Evolutionary conservation across 2,888 invertebrate species (phyloP).

Genomic region (Drosophila infuscata): DNA sequence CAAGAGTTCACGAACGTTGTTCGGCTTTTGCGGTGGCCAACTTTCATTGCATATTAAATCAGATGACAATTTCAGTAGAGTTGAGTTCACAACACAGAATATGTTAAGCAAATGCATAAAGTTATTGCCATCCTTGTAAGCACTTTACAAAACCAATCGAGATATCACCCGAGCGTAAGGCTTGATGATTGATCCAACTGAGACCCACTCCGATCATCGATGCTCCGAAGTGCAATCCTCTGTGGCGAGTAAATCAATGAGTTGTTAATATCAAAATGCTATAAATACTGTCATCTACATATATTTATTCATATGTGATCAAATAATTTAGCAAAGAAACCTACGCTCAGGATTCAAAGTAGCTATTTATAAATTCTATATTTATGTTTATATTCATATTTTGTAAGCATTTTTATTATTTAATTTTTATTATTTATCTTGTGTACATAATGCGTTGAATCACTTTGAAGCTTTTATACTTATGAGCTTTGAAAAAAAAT

Average conservation of each 20-base stretch:
- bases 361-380: not conserved
- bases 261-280: no score
- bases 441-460: not conserved
- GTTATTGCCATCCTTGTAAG: not conserved
- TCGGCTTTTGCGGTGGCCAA: conserved; percentile 1
- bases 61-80: conserved; percentile 21
- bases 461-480: not conserved
- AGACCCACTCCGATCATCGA: conserved; percentile 58
- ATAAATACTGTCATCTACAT: not conserved
- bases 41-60: conserved; percentile 55
- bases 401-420: not conserved
- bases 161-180: conserved; percentile 41
- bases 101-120: not conserved
- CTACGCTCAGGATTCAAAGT: not conserved
- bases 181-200: conserved; percentile 53
- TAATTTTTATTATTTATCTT: not conserved
- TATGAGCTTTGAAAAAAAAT: not conserved
- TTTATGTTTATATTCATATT: not conserved
- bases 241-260: conserved; percentile 22
- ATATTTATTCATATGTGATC: not conserved
- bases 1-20: conserved; percentile 10
- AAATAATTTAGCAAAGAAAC: not conserved
- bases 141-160: conserved; percentile 53
- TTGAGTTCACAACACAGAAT: conserved; percentile 6
- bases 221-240: conserved; percentile 34